A percentile compares a stretch with the other conserved stretches of the same genome.
Conservation (phyloP, 2,113 vertebrate genomes). For the Saccopteryx leptura region DNA sequence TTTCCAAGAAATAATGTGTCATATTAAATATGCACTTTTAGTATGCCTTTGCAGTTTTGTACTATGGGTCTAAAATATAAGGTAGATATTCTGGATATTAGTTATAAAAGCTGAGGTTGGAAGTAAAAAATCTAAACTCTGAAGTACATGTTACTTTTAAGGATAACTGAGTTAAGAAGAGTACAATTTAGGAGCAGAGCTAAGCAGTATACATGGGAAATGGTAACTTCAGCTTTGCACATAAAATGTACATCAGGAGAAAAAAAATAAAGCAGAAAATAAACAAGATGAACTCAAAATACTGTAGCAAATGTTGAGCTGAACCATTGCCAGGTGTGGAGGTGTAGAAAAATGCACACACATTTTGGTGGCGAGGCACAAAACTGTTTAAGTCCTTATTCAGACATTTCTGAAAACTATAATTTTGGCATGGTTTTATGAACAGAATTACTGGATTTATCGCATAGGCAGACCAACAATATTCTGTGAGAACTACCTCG, state of each 20-base stretch:
- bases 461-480: conserved; percentile 32
- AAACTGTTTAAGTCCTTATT: conserved; percentile 81
- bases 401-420: conserved; percentile 79
- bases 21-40: neutral
- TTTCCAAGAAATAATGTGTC: neutral
- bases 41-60: neutral
- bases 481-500: conserved; percentile 45
- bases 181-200: neutral
- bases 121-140: conserved; percentile 23
- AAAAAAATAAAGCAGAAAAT: conserved; percentile 83
- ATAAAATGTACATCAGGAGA: conserved; percentile 83
- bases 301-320: conserved; percentile 85
- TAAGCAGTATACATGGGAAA: conserved; percentile 57
- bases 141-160: neutral
- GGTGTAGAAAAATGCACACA: conserved; percentile 84
- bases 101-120: neutral
- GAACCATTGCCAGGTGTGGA: conserved; percentile 86
- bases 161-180: conserved; percentile 41
- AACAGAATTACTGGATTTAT: conserved; percentile 57
- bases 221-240: conserved; percentile 68
- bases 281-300: conserved; percentile 86
- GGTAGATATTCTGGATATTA: neutral
- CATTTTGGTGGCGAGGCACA: conserved; percentile 80
- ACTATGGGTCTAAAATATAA: neutral
- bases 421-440: conserved; percentile 71